phyloP scores from a whole-genome alignment of 2,113 vertebrate species.

The Potamarius usumacintae region DNA sequence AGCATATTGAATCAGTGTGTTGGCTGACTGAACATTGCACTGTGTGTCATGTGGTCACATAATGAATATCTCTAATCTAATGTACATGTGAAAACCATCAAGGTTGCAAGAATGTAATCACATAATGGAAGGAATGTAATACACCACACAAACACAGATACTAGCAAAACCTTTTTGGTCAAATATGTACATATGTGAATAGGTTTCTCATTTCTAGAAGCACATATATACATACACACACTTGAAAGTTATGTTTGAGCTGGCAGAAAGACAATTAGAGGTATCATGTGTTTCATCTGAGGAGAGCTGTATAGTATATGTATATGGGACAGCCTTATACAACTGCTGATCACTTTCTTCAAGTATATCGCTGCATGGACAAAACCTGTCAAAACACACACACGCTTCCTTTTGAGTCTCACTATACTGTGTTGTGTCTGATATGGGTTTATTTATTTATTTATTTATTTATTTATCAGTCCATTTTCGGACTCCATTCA shows the following conservation, averaged over 20 bases:
- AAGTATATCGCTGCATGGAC: background rate
- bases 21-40: constrained; percentile 23
- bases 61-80: constrained; percentile 34
- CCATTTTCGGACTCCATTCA: constrained; percentile 29
- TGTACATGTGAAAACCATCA: constrained; percentile 32
- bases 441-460: background rate
- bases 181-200: constrained; percentile 1
- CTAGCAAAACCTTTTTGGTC: background rate
- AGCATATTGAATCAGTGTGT: background rate
- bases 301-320: background rate
- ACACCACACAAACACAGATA: background rate
- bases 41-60: constrained; percentile 12
- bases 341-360: background rate
- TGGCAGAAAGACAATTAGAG: constrained; percentile 8
- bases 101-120: constrained; percentile 28
- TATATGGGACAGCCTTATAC: background rate
- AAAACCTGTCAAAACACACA: background rate
- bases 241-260: constrained; percentile 3
- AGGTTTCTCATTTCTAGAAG: background rate
- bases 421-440: background rate
- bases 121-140: constrained; percentile 22
- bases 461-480: background rate
- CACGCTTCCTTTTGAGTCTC: background rate
- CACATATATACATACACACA: background rate
- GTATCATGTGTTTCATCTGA: background rate